Conservation (phyloP, 2,113 vertebrate genomes). For the Danio rerio region DNA sequence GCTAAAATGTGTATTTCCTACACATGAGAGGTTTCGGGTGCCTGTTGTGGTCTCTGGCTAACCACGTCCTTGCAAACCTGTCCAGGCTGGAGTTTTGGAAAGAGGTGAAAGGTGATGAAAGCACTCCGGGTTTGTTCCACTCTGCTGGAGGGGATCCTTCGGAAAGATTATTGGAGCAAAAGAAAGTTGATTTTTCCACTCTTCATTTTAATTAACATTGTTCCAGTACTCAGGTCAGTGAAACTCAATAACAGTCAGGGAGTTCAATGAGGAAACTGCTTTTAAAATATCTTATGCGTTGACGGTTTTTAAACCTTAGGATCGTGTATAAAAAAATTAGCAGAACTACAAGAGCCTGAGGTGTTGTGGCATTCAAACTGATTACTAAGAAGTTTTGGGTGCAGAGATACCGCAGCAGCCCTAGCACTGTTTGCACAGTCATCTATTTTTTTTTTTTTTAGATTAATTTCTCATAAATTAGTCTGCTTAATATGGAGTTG, state of each 20-base stretch:
- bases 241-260: constrained; percentile 24
- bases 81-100: constrained; percentile 63
- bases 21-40: constrained; percentile 44
- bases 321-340: not conserved
- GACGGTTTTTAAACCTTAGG: not conserved
- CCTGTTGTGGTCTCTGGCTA: not conserved
- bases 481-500: too few relatives aligned
- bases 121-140: constrained; percentile 59
- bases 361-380: not conserved
- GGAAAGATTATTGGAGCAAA: constrained; percentile 42
- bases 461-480: not conserved
- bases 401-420: not conserved
- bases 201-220: constrained; percentile 29
- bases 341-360: not conserved
- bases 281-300: not conserved
- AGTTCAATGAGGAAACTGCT: constrained; percentile 11
- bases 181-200: constrained; percentile 30
- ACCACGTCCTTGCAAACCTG: constrained; percentile 57
- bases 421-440: not conserved
- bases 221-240: constrained; percentile 43
- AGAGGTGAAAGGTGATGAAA: constrained; percentile 54
- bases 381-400: not conserved
- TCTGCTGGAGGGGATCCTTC: constrained; percentile 37
- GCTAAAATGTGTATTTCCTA: constrained; percentile 47
- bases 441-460: too few relatives aligned